Percentiles rank a stretch among this genome's conserved stretches.
Conservation (phyloP, 2,797 vertebrate genomes). For the Halcyon chelicuti region DNA sequence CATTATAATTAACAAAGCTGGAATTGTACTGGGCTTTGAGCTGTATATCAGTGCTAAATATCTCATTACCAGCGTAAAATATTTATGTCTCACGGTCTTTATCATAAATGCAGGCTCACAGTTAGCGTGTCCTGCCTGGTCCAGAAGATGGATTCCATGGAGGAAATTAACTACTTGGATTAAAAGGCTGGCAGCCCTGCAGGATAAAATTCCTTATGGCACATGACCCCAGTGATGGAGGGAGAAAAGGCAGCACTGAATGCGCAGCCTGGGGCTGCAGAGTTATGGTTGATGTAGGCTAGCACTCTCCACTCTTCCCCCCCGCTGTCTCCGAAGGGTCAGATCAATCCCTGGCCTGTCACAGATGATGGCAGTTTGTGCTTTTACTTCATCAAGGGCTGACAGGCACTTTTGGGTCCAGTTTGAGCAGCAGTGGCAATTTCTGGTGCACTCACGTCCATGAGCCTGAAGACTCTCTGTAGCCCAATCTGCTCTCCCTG, state of each 20-base stretch:
- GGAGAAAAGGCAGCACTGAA: background rate
- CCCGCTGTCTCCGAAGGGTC: background rate
- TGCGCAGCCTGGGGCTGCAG: background rate
- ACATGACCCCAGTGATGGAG: background rate
- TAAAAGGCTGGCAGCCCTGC: constrained; percentile 21
- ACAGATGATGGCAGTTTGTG: background rate
- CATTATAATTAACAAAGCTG: constrained; percentile 71
- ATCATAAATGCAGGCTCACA: constrained; percentile 38
- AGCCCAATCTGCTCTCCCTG: background rate
- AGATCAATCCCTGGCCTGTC: background rate
- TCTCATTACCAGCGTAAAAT: constrained; percentile 69
- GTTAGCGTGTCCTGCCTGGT: background rate
- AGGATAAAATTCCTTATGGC: constrained; percentile 21
- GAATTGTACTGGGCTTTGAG: constrained; percentile 55
- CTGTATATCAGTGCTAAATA: constrained; percentile 72
- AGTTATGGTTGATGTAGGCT: background rate
- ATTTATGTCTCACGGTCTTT: constrained; percentile 67
- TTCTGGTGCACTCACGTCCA: rapidly evolving
- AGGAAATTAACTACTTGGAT: constrained; percentile 40
- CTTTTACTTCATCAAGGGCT: background rate
- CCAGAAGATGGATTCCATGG: constrained; percentile 61
- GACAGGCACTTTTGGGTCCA: background rate
- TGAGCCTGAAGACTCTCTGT: background rate
- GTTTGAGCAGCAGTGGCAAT: background rate
- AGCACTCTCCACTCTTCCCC: background rate